These are phyloP conservation scores for Morpho deidamia DNA, from an alignment of 2,888 invertebrate genomes.

Conservation along the genomic window DNA sequence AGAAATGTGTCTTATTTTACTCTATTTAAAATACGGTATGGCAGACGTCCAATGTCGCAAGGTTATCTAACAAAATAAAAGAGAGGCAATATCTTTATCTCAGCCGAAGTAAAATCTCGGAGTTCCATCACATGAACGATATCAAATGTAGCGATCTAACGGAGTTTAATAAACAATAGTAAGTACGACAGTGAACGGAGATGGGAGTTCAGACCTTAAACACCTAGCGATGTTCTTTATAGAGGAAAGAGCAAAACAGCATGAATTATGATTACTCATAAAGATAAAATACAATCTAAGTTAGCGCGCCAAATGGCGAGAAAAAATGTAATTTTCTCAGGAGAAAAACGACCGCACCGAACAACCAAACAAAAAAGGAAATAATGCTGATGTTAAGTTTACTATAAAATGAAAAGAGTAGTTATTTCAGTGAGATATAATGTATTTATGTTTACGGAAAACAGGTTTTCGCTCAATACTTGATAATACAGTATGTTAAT, in stretches of 20 bases:
- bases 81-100: constrained; percentile 31
- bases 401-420: constrained; percentile 5
- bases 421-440: neutral
- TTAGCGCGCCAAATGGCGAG: constrained; percentile 66
- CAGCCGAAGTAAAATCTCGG: constrained; percentile 21
- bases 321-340: constrained; percentile 67
- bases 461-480: too few relatives aligned
- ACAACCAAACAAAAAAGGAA: constrained; percentile 45
- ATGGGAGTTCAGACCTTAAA: constrained; percentile 55
- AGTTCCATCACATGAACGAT: constrained; percentile 16
- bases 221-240: constrained; percentile 47
- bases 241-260: constrained; percentile 55
- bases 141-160: constrained; percentile 27
- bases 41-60: constrained; percentile 20
- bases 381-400: constrained; percentile 14
- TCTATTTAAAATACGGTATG: constrained; percentile 18
- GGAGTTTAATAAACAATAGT: constrained; percentile 54
- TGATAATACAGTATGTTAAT: too few relatives aligned
- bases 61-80: constrained; percentile 21
- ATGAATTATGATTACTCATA: constrained; percentile 75
- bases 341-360: constrained; percentile 49
- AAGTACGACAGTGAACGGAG: constrained; percentile 42
- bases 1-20: constrained; percentile 6
- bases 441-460: too few relatives aligned
- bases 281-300: constrained; percentile 75